Evolutionary conservation across 2,797 vertebrate species (phyloP).

Genomic region (Triplophysa yarkandensis): DNA sequence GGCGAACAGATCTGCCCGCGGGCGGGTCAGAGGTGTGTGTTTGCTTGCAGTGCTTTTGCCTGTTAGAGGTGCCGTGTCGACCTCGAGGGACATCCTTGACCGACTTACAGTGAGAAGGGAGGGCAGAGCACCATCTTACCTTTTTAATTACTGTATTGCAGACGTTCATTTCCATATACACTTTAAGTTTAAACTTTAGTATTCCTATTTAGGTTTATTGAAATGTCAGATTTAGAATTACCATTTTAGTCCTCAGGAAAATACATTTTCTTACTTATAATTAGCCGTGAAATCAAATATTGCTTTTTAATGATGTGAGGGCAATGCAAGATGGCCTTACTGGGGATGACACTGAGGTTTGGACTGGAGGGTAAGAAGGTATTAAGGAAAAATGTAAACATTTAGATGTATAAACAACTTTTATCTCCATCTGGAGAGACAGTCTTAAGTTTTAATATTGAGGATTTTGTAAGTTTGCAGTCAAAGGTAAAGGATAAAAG

Average conservation of each 20-base stretch:
- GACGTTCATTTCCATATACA: conserved; percentile 7
- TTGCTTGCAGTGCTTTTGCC: conserved; percentile 1
- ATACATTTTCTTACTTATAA: conserved; percentile 47
- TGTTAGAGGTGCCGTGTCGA: conserved; percentile 28
- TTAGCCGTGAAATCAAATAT: conserved; percentile 46
- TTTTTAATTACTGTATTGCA: conserved; percentile 32
- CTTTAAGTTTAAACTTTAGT: conserved; percentile 10
- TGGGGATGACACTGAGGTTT: conserved; percentile 20
- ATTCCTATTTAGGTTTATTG: neutral
- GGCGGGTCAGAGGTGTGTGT: conserved; percentile 28
- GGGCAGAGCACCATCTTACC: conserved; percentile 9
- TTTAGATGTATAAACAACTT: neutral
- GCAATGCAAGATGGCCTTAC: conserved; percentile 1
- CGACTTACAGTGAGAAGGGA: conserved; percentile 11
- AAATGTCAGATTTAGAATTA: conserved; percentile 20
- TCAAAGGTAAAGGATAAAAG: neutral
- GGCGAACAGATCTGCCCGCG: conserved; percentile 15
- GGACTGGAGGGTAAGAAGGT: conserved; percentile 21
- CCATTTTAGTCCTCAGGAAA: conserved; percentile 47
- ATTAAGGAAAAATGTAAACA: conserved; percentile 4
- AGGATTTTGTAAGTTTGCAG: neutral
- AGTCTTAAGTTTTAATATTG: neutral
- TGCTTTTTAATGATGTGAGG: neutral
- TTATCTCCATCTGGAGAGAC: neutral
- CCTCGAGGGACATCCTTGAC: conserved; percentile 31